Evolutionary conservation across 2,113 vertebrate genomes (phyloP).

Genomic region (Bubo bubo): DNA sequence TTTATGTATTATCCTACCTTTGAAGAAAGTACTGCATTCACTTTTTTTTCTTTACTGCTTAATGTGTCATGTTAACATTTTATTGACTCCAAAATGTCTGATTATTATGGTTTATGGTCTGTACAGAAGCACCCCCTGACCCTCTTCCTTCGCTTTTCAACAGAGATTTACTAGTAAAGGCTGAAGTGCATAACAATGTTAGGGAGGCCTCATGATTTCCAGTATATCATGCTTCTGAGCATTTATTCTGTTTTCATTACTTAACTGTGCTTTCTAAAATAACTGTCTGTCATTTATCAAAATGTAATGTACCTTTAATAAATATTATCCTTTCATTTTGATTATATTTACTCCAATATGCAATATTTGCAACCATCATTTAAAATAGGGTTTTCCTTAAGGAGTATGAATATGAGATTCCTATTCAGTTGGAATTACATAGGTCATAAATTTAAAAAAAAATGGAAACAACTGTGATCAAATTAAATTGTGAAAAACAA

Average conservation of each 20-base stretch:
- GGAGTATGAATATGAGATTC: background rate
- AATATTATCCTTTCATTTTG: background rate
- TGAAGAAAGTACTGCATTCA: background rate
- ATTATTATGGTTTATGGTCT: slow-evolving; percentile 10
- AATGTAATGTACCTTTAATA: background rate
- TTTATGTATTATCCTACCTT: background rate
- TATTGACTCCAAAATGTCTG: background rate
- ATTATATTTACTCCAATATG: background rate
- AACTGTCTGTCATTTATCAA: background rate
- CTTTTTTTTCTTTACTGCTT: background rate
- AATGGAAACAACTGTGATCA: slow-evolving; percentile 41
- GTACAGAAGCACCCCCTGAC: background rate
- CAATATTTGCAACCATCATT: background rate
- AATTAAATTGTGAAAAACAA: slow-evolving; percentile 42
- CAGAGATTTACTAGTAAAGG: slow-evolving; percentile 20
- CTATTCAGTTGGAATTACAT: background rate
- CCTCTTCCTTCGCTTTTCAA: background rate
- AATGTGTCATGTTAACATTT: background rate
- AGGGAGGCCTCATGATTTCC: background rate
- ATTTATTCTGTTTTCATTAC: background rate
- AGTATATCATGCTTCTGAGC: background rate
- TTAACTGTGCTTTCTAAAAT: background rate
- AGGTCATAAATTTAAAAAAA: slow-evolving; percentile 34
- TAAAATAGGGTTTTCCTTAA: background rate
- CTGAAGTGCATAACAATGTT: background rate